Percentiles rank a stretch among this genome's conserved stretches.
Evolutionary conservation across 2,113 vertebrate species (phyloP).

Genomic region (Lates calcarifer): DNA sequence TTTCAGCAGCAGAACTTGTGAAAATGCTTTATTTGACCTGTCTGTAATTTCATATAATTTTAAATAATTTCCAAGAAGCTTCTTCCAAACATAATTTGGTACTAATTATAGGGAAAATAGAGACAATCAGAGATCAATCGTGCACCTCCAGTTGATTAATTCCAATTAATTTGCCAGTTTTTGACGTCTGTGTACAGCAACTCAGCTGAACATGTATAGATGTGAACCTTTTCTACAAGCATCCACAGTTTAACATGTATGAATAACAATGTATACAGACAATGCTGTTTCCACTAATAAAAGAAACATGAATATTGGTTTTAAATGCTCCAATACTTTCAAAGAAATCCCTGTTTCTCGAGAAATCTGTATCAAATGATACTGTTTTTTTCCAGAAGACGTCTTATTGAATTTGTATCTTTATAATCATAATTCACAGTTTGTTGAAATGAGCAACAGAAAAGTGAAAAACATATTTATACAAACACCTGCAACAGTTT

Average conservation of each 20-base stretch:
- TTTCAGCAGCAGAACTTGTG: neutral
- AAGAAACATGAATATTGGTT: neutral
- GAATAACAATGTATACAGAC: neutral
- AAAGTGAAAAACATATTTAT: constrained; percentile 23
- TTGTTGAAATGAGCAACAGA: constrained; percentile 15
- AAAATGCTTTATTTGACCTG: neutral
- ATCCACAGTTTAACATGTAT: neutral
- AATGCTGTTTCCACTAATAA: neutral
- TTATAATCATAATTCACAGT: neutral
- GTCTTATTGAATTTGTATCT: neutral
- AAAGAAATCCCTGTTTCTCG: neutral
- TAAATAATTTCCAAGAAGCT: neutral
- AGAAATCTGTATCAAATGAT: neutral
- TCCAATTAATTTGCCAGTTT: neutral
- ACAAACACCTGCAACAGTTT: constrained; percentile 1
- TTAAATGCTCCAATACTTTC: neutral
- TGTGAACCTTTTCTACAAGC: neutral
- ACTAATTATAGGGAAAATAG: neutral
- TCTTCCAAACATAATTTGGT: neutral
- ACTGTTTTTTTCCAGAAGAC: neutral
- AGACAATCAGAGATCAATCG: no score
- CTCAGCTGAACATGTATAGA: neutral
- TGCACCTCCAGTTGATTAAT: neutral
- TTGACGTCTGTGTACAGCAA: no score
- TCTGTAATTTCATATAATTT: neutral